phyloP scores from a whole-genome alignment of 1,140 invertebrate species.

The Aphelenchoides fujianensis region DNA sequence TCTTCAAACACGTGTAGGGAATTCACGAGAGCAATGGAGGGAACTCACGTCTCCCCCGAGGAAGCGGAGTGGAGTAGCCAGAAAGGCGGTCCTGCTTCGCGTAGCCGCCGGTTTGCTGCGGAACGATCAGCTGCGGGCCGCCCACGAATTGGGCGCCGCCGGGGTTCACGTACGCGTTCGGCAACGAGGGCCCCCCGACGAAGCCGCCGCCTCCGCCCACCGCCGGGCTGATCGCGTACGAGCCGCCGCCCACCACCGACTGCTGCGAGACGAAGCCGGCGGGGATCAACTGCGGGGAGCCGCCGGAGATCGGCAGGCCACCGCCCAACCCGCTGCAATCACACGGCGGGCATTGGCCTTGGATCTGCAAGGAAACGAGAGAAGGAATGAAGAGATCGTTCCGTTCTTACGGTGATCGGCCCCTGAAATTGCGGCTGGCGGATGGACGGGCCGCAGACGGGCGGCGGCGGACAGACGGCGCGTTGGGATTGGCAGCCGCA shows the following conservation, averaged over 20 bases:
- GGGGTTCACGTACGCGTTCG: neutral
- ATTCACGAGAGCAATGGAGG: no score
- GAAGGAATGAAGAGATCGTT: neutral
- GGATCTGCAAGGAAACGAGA: neutral
- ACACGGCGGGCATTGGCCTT: conserved; percentile 10
- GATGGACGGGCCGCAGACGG: neutral
- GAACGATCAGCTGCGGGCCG: neutral
- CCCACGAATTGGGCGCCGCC: neutral
- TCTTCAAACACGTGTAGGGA: no score
- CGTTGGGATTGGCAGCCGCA: neutral
- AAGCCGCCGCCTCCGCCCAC: neutral
- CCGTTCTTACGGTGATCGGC: neutral
- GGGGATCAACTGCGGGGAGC: neutral
- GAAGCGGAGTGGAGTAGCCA: neutral
- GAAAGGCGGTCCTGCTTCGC: no score
- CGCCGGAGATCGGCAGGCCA: conserved; percentile 1
- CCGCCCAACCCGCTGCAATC: conserved; percentile 1
- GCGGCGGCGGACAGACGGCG: neutral
- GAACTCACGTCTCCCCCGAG: neutral
- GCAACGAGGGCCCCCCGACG: neutral
- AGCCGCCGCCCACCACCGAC: neutral
- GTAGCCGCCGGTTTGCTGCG: conserved; percentile 5
- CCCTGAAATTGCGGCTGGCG: neutral
- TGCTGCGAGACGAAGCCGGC: neutral
- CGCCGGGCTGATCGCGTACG: neutral